Conservation (phyloP, 2,888 invertebrate species). For the Pedicia rivosa region DNA sequence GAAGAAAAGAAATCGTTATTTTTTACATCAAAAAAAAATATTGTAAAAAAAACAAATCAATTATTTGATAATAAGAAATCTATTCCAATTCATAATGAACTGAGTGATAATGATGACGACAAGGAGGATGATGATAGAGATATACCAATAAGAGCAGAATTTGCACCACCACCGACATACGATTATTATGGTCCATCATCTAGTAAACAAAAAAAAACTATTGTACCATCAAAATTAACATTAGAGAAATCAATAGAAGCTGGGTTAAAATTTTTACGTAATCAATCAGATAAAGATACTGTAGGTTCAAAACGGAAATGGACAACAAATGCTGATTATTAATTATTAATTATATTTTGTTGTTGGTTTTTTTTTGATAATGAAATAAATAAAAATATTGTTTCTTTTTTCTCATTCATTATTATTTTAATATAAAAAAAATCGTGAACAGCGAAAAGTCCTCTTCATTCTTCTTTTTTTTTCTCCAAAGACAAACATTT, state of each 20-base stretch:
- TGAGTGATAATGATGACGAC: slow-evolving; percentile 5
- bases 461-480: no score
- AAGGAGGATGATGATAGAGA: slow-evolving; percentile 6
- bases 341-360: slow-evolving; percentile 4
- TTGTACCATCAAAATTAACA: slow-evolving; percentile 16
- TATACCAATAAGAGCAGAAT: slow-evolving; percentile 31
- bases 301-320: slow-evolving; percentile 24
- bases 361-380: neutral
- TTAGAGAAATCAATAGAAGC: slow-evolving; percentile 37
- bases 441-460: no score
- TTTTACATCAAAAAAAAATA: slow-evolving; percentile 21
- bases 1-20: slow-evolving; percentile 18
- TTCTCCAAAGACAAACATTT: no score
- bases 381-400: no score
- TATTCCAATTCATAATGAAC: slow-evolving; percentile 9
- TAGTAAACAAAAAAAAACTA: slow-evolving; percentile 15
- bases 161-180: slow-evolving; percentile 48
- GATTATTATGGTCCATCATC: slow-evolving; percentile 41
- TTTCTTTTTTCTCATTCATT: no score
- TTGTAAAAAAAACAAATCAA: slow-evolving; percentile 16
- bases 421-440: no score
- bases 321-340: slow-evolving; percentile 28
- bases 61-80: slow-evolving; percentile 12
- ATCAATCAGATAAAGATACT: slow-evolving; percentile 33
- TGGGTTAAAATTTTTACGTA: slow-evolving; percentile 35